Base-by-base conservation (phyloP, 2,888 invertebrate species). In the Machimus rusticus region DNA sequence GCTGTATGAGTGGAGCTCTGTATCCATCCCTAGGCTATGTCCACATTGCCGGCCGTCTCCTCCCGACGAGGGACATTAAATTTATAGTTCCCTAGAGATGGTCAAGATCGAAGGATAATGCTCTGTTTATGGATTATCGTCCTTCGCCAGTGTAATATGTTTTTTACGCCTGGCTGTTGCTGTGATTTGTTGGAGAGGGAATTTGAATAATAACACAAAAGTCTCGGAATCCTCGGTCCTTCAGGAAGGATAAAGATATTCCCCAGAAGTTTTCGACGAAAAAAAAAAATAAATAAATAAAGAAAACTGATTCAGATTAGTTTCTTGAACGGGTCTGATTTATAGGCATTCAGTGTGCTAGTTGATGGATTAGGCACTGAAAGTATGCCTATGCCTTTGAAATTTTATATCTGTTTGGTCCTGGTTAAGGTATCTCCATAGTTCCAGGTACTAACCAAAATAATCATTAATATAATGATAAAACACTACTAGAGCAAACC, bases 51-150 rank as follows among this genome's bases (percentile, higher is more conserved):
- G 84, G 87, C 55, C 88, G 84, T 88, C 55, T 82, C 86, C 87
- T 89, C 79, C 74, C 79, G 82, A 85, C 86, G 77, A 87, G 87
- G 91, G 91, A 91, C 91, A 91, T 91, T 90, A 91, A 91, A 92
- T 92, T 92, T 92, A 92, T 92, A 91, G 92, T 91, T 92, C 92
- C 92, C 92, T 89, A 89, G 91, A 91, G 92, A 89, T 88, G 89
- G 88, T 89, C 89, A 89, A 88, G 89, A 89, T 88, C 88, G 89
- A 89, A 89, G 88, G 89, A 89, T 89, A 89, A 89, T 89, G 89
- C 89, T 88, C 89, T 89, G 89, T 89, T 90, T 89, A 89, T 89
- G 88, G 89, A 89, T 88, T 89, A 87, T 89, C 89, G 87, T 84
- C 28, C 87, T 86, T 77, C 77, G 74, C 19, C 37, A 55, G 39